Evolutionary conservation across 1,140 invertebrate genomes (phyloP), one percentile per base, ranked within the genome.

Genomic region (Drosophila equinoxialis): DNA sequence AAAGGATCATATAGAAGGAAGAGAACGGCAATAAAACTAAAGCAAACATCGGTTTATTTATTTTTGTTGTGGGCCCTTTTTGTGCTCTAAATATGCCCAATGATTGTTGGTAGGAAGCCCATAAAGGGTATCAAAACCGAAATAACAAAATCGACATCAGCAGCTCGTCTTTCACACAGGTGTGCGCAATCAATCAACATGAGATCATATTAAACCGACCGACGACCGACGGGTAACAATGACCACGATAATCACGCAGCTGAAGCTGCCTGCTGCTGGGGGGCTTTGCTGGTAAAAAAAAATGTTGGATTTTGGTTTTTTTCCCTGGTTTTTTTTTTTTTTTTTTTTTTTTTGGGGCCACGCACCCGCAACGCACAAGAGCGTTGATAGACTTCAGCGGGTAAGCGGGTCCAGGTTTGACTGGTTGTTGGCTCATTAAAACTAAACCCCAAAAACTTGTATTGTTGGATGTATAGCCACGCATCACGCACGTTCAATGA

Each of bases 101-200:
- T 11, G 11, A 11, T 10, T 10, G 10, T 23, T 51, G 3, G 8
- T 20, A 26, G 17, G 45, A 2, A 3, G 3, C 2, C 10, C 5
- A 14, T 51, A 51, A 7, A 51, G 45, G 45, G 45, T 51, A 51
- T 51, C 20, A 23, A 51, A 51, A 51, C 45, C 45, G 45, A 51
- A 51, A 51, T 51, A 51, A 51, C 45, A 51, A 79, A 80, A 76
- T 87, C 71, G 59, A 71, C 71, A 57, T 63, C 63, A 73, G 76
- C 63, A 76, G 79, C 64, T 74, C 83, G 67, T 66, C 81, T 84
- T 66, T 74, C 81, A 74, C 84, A 89, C 84, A 89, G 84, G 84
- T 89, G 84, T 89, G 84, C 84, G 81, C 84, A 81, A 89, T 89
- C 84, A 89, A 89, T 89, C 84, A 89, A 89, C 84, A 71, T 81